Conservation (phyloP, 1,140 invertebrate species). For the Venustaconcha ellipsiformis region DNA sequence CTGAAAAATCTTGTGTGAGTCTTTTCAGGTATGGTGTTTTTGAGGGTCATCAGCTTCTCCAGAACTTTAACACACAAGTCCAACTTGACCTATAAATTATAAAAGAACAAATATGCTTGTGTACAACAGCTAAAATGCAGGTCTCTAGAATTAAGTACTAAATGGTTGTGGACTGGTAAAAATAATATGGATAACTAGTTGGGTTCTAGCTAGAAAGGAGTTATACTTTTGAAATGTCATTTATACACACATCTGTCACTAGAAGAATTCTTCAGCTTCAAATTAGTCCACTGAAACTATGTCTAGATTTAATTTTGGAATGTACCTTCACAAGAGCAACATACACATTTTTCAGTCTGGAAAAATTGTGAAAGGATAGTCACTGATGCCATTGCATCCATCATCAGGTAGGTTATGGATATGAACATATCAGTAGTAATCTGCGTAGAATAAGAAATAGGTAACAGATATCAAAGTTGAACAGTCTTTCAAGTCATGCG, state of each 20-base stretch:
- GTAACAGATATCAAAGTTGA: too few relatives aligned
- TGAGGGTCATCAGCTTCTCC: background rate
- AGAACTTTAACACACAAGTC: background rate
- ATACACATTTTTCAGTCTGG: constrained; percentile 29
- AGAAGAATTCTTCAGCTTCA: too few relatives aligned
- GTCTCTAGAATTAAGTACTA: too few relatives aligned
- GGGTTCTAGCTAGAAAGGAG: too few relatives aligned
- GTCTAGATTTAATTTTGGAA: too few relatives aligned
- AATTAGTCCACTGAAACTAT: too few relatives aligned
- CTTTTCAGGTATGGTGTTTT: constrained; percentile 1
- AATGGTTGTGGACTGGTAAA: too few relatives aligned
- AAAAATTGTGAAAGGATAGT: constrained; percentile 3
- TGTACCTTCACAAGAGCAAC: constrained; percentile 22
- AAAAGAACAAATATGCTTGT: too few relatives aligned
- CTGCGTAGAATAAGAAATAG: constrained; percentile 1
- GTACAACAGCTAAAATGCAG: too few relatives aligned
- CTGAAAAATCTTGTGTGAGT: background rate
- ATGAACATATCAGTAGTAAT: constrained; percentile 14
- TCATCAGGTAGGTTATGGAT: constrained; percentile 28
- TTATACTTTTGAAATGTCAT: too few relatives aligned
- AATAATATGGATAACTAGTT: too few relatives aligned
- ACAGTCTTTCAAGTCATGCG: too few relatives aligned
- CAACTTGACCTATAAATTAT: constrained; percentile 5
- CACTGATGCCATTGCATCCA: constrained; percentile 28
- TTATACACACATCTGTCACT: background rate